Base-by-base conservation (phyloP, 2,113 vertebrate species). In the Ranitomeya imitator region DNA sequence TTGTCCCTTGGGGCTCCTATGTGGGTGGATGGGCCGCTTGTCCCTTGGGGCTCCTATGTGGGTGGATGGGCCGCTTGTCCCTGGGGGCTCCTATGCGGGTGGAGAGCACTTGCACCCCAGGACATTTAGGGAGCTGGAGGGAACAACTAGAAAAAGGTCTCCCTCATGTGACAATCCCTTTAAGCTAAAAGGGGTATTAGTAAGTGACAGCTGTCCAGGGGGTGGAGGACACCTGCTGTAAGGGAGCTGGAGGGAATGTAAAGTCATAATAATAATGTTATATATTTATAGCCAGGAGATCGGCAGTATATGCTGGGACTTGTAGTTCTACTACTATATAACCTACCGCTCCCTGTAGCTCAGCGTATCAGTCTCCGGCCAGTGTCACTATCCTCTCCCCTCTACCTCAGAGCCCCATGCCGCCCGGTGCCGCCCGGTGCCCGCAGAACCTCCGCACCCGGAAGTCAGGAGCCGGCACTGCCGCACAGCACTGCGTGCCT, bases 381-480 rank as follows among this genome's bases (percentile, higher is more conserved):
- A 51, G 10, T n/a, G n/a, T 65, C 11, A 16, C 10, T 0, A 1
- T 11, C 31, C 8, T 31, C 3, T 54, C 6, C 21, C 26, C 26
- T 31, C 26, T 26, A 7, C 79, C 10, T 6, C 18, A 0, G 54
- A 31, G 60, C 37, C 73, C 23, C 0, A 19, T 45, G 37, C 60
- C 15, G 18, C 15, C 14, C 26, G 6, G 3, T 45, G 37, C 60
- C 15, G 18, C 15, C 14, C 26, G 6, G 3, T 79, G 78, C 55
- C 54, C 78, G 4, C 7, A 80, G n/a, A 59, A 11, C 19, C 45
- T 26, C 52, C 7, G 1, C 86, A 88, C 79, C 86, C 86, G 86
- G 86, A 88, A 88, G 86, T 83, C 2, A 2, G 7, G 5, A 57
- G 86, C 78, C 86, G 78, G 63, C 9, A 7, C 7, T 23, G 19